A percentile compares a stretch with the other conserved stretches of the same genome.
Evolutionary conservation across 1,140 invertebrate genomes (phyloP).

Genomic region (Ceratitis capitata): DNA sequence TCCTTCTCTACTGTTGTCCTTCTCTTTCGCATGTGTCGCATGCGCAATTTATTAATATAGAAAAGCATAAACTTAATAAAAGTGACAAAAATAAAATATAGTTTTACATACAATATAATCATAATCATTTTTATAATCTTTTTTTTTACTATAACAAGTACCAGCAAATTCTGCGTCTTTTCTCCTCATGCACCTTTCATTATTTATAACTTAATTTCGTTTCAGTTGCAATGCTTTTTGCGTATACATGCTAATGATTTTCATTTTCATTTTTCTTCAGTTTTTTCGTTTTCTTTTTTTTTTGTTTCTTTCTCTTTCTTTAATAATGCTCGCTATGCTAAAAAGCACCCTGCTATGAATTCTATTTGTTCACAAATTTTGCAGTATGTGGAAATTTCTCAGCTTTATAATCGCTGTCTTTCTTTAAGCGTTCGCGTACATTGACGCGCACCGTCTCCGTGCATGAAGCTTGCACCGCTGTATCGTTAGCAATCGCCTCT

Average conservation of each 20-base stretch:
- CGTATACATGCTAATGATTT: not conserved
- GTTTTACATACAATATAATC: not conserved
- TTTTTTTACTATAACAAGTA: conserved; percentile 7
- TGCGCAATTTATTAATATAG: not conserved
- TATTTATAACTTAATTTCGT: conserved; percentile 20
- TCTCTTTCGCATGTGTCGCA: not conserved
- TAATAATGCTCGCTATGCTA: not conserved
- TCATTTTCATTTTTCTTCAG: not conserved
- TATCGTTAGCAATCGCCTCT: conserved; percentile 55
- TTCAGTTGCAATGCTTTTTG: not conserved
- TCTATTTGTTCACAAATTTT: conserved; percentile 61
- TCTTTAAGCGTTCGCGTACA: conserved; percentile 56
- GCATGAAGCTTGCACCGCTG: conserved; percentile 54
- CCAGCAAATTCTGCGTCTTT: not conserved
- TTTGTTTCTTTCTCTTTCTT: not conserved
- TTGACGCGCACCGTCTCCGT: conserved; percentile 55
- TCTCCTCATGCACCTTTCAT: not conserved
- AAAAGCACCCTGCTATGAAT: conserved; percentile 37
- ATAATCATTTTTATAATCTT: not conserved
- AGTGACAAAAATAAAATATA: conserved; percentile 32
- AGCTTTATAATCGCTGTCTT: conserved; percentile 57
- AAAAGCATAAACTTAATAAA: conserved; percentile 19
- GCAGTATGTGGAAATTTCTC: conserved; percentile 63
- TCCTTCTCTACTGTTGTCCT: not conserved
- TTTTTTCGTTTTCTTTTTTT: not conserved